These are phyloP conservation scores for Nomada goodeniana DNA, from an alignment of 2,888 invertebrate species.

Conservation along the genomic window DNA sequence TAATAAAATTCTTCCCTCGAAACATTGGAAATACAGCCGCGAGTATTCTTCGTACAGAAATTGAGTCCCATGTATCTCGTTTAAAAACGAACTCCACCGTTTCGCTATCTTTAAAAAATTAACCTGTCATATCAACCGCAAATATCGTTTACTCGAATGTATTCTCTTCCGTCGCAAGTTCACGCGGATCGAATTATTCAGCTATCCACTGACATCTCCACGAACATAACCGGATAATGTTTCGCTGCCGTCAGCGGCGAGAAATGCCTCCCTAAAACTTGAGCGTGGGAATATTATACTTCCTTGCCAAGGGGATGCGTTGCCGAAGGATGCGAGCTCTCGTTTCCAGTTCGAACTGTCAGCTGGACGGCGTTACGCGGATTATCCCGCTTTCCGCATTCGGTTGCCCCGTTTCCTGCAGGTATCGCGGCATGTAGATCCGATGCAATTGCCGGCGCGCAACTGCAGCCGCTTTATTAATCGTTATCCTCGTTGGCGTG, in stretches of 20 bases:
- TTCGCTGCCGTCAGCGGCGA: background rate
- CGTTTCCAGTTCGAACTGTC: slow-evolving; percentile 26
- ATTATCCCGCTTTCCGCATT: slow-evolving; percentile 31
- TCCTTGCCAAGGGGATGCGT: background rate
- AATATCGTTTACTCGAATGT: too few species aligned
- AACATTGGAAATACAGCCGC: too few species aligned
- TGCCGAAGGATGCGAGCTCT: background rate
- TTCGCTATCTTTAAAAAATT: too few species aligned
- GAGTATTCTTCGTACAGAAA: too few species aligned
- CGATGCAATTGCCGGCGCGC: slow-evolving; percentile 21
- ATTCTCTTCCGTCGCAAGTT: too few species aligned
- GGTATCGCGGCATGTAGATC: slow-evolving; percentile 14
- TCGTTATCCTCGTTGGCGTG: slow-evolving; percentile 7
- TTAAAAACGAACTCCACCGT: too few species aligned
- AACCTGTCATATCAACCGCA: too few species aligned
- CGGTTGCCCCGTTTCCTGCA: slow-evolving; percentile 19
- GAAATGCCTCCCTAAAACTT: background rate
- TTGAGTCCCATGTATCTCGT: too few species aligned
- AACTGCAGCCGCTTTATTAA: slow-evolving; percentile 22
- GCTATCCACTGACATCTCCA: background rate
- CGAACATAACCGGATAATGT: background rate
- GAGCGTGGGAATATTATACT: slow-evolving; percentile 16
- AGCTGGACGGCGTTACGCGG: slow-evolving; percentile 3
- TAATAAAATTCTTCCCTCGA: too few species aligned
- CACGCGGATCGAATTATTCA: background rate